These are phyloP conservation scores for Archaeoteleia sp. DNA, from an alignment of 2,888 invertebrate species.

Conservation along the genomic window DNA sequence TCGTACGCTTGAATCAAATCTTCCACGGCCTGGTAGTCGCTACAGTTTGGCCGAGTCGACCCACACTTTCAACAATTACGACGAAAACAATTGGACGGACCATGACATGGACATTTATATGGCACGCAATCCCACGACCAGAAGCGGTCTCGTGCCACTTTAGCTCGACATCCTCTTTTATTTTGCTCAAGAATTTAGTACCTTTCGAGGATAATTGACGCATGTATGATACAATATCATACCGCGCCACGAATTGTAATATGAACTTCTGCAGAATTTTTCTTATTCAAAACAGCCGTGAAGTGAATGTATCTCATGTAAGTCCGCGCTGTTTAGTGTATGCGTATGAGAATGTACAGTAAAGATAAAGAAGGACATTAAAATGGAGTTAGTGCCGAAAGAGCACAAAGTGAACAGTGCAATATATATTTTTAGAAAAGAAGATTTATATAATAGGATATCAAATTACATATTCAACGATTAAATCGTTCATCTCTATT, in stretches of 20 bases:
- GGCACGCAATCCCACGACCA: slow-evolving; percentile 91
- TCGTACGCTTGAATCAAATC: slow-evolving; percentile 79
- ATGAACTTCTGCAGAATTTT: too few relatives aligned
- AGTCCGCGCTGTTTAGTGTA: background rate
- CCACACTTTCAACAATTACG: slow-evolving; percentile 88
- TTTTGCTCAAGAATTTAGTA: slow-evolving; percentile 49
- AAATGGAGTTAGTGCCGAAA: too few relatives aligned
- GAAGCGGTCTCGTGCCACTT: slow-evolving; percentile 89
- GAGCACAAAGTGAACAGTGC: background rate
- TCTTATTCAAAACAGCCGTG: too few relatives aligned
- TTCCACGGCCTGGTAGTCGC: slow-evolving; percentile 84
- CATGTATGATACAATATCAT: slow-evolving; percentile 1
- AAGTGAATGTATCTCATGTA: too few relatives aligned
- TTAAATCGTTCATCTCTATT: too few relatives aligned
- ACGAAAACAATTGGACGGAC: slow-evolving; percentile 95
- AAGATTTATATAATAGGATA: background rate
- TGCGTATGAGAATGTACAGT: background rate
- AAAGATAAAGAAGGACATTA: background rate
- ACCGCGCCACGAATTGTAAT: background rate
- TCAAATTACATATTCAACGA: background rate
- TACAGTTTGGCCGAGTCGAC: slow-evolving; percentile 87
- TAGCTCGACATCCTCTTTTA: slow-evolving; percentile 65
- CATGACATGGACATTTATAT: slow-evolving; percentile 97
- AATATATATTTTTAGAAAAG: background rate
- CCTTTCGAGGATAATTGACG: slow-evolving; percentile 8